These are phyloP conservation scores for Ashinkailepas kermadecensis DNA, from an alignment of 2,888 invertebrate genomes.

Conservation along the genomic window DNA sequence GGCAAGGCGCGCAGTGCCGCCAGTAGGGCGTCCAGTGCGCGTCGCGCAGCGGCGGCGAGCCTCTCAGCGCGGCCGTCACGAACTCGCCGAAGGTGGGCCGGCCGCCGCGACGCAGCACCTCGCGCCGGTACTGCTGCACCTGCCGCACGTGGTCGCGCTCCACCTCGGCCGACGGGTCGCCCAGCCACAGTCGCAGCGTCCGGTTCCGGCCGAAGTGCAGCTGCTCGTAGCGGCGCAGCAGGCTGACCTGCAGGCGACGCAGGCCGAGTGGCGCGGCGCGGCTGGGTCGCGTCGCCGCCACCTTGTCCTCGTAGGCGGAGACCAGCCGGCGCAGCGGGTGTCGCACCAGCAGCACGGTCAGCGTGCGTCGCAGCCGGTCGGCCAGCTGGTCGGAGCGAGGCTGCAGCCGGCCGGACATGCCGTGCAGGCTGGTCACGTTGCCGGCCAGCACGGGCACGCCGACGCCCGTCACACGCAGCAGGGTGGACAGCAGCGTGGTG, in stretches of 20 bases:
- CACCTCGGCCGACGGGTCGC: background rate
- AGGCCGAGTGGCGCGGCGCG: no score
- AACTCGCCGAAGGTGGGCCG: constrained; percentile 26
- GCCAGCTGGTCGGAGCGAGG: background rate
- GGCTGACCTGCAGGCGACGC: background rate
- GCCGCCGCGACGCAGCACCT: background rate
- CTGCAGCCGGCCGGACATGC: background rate
- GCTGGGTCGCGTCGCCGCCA: background rate
- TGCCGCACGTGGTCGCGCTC: background rate
- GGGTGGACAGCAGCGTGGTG: background rate
- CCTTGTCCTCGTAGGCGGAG: constrained; percentile 1
- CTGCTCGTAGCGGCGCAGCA: background rate
- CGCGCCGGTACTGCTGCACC: background rate
- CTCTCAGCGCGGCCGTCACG: constrained; percentile 24
- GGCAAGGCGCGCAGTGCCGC: constrained; percentile 32
- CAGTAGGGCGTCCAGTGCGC: constrained; percentile 34
- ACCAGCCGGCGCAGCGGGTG: constrained; percentile 18
- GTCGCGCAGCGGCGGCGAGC: constrained; percentile 26
- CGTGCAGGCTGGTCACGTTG: background rate
- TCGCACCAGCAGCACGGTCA: background rate
- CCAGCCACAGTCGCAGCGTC: background rate
- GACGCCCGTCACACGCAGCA: background rate
- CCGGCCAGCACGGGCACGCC: background rate
- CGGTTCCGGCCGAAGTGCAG: background rate
- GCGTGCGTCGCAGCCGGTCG: background rate